These are phyloP conservation scores for Syngnathus typhle DNA, from an alignment of 2,113 vertebrate species.

Conservation along the genomic window DNA sequence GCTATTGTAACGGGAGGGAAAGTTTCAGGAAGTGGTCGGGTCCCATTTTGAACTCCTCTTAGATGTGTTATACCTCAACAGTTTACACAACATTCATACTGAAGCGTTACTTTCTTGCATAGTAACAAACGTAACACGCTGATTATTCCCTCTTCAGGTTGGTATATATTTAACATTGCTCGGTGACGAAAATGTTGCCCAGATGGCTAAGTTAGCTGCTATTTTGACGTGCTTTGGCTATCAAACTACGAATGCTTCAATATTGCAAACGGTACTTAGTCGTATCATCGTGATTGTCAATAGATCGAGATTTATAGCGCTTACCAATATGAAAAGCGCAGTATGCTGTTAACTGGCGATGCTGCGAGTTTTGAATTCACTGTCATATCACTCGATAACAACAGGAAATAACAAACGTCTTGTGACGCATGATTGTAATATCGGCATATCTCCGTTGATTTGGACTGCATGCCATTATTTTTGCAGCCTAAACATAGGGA, in stretches of 20 bases:
- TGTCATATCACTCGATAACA: not conserved
- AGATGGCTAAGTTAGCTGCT: constrained; percentile 17
- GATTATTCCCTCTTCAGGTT: not conserved
- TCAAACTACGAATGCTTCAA: not conserved
- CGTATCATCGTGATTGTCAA: not conserved
- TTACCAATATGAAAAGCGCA: not conserved
- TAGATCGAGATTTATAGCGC: no score
- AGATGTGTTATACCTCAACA: not conserved
- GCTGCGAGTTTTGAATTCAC: not conserved
- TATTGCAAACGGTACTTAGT: not conserved
- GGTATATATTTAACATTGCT: not conserved
- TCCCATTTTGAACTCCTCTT: not conserved
- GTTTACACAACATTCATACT: not conserved
- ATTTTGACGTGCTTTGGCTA: not conserved
- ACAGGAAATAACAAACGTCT: not conserved
- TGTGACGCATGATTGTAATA: not conserved
- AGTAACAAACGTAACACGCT: not conserved
- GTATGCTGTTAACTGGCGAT: not conserved
- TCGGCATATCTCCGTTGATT: not conserved
- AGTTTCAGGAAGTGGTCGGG: constrained; percentile 29
- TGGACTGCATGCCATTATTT: not conserved
- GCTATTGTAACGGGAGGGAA: constrained; percentile 2
- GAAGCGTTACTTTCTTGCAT: not conserved
- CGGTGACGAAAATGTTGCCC: not conserved
- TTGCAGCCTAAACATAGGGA: not conserved